Evolutionary conservation across 2,888 invertebrate genomes (phyloP).

Genomic region (Barypeithes pellucidus): DNA sequence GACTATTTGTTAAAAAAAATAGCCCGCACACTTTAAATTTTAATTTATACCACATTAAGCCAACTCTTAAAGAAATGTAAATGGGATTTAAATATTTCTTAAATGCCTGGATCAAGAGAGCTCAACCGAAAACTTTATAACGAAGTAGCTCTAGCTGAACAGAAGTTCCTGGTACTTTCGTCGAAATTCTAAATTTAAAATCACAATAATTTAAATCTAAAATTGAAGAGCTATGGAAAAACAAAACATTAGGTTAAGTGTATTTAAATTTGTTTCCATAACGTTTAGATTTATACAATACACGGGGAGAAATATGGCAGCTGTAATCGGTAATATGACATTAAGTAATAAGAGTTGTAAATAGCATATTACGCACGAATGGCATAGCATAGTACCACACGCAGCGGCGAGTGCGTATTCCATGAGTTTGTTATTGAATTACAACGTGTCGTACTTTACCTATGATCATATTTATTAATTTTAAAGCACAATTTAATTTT

Average conservation of each 20-base stretch:
- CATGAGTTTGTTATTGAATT: no score
- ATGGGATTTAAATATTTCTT: slow-evolving; percentile 5
- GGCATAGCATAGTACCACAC: no score
- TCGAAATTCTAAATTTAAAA: background rate
- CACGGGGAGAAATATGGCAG: no score
- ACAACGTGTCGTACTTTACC: no score
- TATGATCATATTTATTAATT: no score
- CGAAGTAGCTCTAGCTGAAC: background rate
- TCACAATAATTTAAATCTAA: slow-evolving; percentile 1
- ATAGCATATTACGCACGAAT: no score
- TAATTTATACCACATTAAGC: background rate
- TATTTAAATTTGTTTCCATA: background rate
- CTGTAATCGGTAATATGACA: no score
- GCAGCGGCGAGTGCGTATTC: no score
- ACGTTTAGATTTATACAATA: background rate
- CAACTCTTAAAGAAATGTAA: background rate
- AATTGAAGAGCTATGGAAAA: background rate
- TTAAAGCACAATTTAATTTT: no score
- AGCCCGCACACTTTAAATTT: background rate
- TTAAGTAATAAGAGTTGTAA: no score
- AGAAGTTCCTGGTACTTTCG: background rate
- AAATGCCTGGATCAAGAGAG: background rate
- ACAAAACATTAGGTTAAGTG: background rate
- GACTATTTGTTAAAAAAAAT: no score
- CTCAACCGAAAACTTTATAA: slow-evolving; percentile 9